Percentiles rank a stretch among this genome's conserved stretches.
These are phyloP conservation scores for Hypomecis atomaria DNA, from an alignment of 2,888 invertebrate species.

Conservation along the genomic window DNA sequence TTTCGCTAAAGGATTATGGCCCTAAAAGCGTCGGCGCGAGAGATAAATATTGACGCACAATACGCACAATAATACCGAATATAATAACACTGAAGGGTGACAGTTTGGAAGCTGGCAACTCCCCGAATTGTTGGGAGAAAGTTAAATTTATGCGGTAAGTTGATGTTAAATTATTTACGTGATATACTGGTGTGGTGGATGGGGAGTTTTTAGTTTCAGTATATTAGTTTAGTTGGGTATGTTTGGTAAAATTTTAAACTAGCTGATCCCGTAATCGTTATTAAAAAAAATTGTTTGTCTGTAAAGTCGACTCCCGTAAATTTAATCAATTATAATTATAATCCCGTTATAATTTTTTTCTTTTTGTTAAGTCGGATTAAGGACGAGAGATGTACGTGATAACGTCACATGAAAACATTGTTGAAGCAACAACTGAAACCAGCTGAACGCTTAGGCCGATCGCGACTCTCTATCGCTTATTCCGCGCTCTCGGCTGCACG, in stretches of 20 bases:
- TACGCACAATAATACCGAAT: conserved; percentile 43
- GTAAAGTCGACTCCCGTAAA: too few species aligned
- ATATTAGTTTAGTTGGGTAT: conserved; percentile 8
- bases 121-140: conserved; percentile 65
- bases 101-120: conserved; percentile 64
- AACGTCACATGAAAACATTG: too few species aligned
- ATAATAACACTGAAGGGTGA: conserved; percentile 62
- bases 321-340: too few species aligned
- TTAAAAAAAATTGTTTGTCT: too few species aligned
- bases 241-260: background rate
- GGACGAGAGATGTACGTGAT: too few species aligned
- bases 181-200: conserved; percentile 48
- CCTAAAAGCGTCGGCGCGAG: conserved; percentile 45
- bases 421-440: too few species aligned
- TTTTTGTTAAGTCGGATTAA: too few species aligned
- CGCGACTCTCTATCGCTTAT: too few species aligned
- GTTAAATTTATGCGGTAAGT: conserved; percentile 72
- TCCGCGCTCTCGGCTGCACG: too few species aligned
- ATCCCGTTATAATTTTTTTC: too few species aligned
- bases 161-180: conserved; percentile 60
- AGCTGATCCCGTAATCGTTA: too few species aligned
- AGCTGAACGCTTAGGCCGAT: too few species aligned
- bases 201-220: conserved; percentile 24
- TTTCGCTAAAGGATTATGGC: conserved; percentile 46
- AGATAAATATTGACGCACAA: conserved; percentile 53